Conservation (phyloP, 2,797 vertebrate genomes). For the Xenops minutus region DNA sequence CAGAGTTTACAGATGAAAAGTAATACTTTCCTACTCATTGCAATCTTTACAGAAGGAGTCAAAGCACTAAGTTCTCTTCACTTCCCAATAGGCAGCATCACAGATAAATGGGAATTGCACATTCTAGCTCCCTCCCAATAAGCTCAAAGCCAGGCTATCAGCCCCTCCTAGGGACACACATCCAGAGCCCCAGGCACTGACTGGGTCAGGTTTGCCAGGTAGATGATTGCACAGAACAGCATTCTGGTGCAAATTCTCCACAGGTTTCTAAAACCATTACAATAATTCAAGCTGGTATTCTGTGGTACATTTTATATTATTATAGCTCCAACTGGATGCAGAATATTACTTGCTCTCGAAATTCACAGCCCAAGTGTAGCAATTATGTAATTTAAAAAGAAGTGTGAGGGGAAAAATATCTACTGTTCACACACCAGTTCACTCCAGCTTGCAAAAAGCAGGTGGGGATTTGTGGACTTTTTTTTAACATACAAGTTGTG, state of each 20-base stretch:
- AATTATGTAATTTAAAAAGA: conserved; percentile 10
- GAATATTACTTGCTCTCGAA: conserved; percentile 50
- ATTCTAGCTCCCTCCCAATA: background rate
- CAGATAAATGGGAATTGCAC: background rate
- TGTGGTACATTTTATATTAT: conserved; percentile 18
- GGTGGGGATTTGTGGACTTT: background rate
- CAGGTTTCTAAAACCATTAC: conserved; percentile 3
- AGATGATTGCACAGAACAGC: background rate
- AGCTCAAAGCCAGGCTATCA: background rate
- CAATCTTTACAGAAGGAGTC: too few species aligned
- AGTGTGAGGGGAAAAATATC: background rate
- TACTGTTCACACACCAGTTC: conserved; percentile 17
- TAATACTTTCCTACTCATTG: too few species aligned
- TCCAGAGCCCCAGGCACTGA: background rate
- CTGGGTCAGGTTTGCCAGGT: background rate
- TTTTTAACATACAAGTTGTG: conserved; percentile 1
- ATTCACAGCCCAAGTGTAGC: conserved; percentile 30
- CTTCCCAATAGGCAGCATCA: too few species aligned
- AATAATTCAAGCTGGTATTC: conserved; percentile 49
- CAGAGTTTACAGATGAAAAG: too few species aligned
- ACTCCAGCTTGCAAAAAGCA: conserved; percentile 21
- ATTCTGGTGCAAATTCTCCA: background rate
- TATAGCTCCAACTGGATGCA: conserved; percentile 45
- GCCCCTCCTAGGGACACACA: background rate
- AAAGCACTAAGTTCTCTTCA: too few species aligned